Evolutionary conservation across 2,113 vertebrate species (phyloP), one percentile per base, ranked within the genome.

Genomic region (Elachura formosa): DNA sequence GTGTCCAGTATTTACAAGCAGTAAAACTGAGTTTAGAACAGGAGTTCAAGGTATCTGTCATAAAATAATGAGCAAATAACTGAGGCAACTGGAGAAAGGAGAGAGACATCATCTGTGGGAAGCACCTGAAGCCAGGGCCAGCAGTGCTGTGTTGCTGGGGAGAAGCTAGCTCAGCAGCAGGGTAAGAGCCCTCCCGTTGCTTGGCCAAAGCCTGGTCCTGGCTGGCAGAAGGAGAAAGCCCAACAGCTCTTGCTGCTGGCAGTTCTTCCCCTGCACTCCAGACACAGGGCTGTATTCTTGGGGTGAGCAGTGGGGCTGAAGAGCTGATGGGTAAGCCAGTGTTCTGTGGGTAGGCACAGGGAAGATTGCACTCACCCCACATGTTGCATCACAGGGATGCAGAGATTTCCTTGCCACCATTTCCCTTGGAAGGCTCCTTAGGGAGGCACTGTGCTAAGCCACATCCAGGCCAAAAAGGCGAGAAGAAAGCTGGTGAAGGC

Each of bases 1-100:
- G 81, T 89, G 90, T 82, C 94, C 81, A 14, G 71, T 84, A 91
- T 71, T 90, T 76, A 90, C 81, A 87, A 68, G 76, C 64, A 78
- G 59, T 55, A 58, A 93, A 80, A 56, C 23, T 16, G 54, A 84
- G 56, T 48, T 41, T 38, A 68, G 41, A 91, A 84, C 86, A 75
- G 61, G 48, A 85, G 64, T 61, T 71, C 76, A 93, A 28, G 36
- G 58, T 41, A 25, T 48, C 73, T 46, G 29, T 63, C 84, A 67
- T 88, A 23, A 79, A 92, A 87, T 45, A 83, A 2, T 46, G 84
- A 91, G 51, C 25, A 52, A 67, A 87, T 2, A 10, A 72, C 54
- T 58, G 77, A 90, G 54, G 79, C 86, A 91, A 61, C 84, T 72
- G 87, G 43, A 84, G 62, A 67, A 77, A 52, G 69, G 61, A 79